Evolutionary conservation across 2,888 invertebrate species (phyloP).

Genomic region (Agonopterix subpropinquella): DNA sequence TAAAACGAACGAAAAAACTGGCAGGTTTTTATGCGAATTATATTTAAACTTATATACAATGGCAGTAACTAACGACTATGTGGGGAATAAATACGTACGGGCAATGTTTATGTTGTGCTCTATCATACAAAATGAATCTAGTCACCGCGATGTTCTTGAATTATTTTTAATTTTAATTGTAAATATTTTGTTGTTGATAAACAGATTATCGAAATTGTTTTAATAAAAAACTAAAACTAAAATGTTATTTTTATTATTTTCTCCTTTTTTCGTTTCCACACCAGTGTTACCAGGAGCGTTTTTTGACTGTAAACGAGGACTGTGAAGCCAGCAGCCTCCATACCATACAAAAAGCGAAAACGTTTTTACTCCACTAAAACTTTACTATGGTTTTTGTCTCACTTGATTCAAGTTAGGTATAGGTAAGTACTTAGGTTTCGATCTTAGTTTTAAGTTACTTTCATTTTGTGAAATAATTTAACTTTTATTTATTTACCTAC

Average conservation of each 20-base stretch:
- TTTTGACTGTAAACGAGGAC: no score
- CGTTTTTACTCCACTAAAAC: no score
- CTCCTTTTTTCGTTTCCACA: background rate
- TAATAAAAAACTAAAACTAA: conserved; percentile 15
- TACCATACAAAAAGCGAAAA: no score
- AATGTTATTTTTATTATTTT: background rate
- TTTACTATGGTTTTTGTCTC: no score
- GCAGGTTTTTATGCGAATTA: conserved; percentile 23
- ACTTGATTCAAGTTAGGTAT: no score
- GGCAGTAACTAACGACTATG: conserved; percentile 30
- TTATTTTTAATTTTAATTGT: conserved; percentile 26
- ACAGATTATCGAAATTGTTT: conserved; percentile 21
- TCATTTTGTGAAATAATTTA: no score
- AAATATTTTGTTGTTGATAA: conserved; percentile 25
- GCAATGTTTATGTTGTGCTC: conserved; percentile 37
- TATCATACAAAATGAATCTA: conserved; percentile 55
- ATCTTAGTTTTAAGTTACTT: no score
- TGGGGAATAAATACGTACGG: conserved; percentile 38
- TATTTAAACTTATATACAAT: conserved; percentile 21
- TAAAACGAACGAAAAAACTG: conserved; percentile 35
- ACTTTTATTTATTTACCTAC: no score
- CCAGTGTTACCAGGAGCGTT: no score
- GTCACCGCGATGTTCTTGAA: conserved; percentile 33
- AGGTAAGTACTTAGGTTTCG: no score
- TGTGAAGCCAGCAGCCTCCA: no score